Evolutionary conservation across 2,888 invertebrate genomes (phyloP).

Genomic region (Hirtodrosophila confusa): DNA sequence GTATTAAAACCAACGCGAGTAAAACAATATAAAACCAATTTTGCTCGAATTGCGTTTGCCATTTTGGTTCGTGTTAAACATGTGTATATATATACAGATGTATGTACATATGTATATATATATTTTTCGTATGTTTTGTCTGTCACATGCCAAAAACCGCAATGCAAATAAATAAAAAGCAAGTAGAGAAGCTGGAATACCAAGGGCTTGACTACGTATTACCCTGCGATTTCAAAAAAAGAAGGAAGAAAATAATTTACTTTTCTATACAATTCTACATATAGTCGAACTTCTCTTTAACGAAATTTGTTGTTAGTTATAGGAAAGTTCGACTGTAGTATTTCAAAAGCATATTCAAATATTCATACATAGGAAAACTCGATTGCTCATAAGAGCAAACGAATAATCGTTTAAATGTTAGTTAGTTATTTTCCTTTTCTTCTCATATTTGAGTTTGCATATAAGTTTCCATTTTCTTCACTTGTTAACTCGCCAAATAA

Average conservation of each 20-base stretch:
- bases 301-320: too few species aligned
- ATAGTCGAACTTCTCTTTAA: too few species aligned
- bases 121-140: slow-evolving; percentile 23
- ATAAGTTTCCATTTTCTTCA: too few species aligned
- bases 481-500: too few species aligned
- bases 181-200: not conserved
- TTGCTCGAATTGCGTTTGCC: slow-evolving; percentile 32
- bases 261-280: too few species aligned
- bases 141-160: slow-evolving; percentile 59
- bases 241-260: not conserved
- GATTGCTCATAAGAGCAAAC: too few species aligned
- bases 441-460: too few species aligned
- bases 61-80: slow-evolving; percentile 32
- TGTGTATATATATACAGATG: not conserved
- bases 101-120: slow-evolving; percentile 14
- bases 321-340: too few species aligned
- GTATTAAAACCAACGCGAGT: slow-evolving; percentile 9
- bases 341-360: too few species aligned
- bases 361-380: too few species aligned
- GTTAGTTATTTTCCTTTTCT: too few species aligned
- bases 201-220: not conserved
- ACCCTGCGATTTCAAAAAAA: not conserved
- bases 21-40: slow-evolving; percentile 39
- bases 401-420: too few species aligned
- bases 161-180: slow-evolving; percentile 25